Base-by-base conservation (phyloP, 2,888 invertebrate genomes). In the Heliconius charithonia region DNA sequence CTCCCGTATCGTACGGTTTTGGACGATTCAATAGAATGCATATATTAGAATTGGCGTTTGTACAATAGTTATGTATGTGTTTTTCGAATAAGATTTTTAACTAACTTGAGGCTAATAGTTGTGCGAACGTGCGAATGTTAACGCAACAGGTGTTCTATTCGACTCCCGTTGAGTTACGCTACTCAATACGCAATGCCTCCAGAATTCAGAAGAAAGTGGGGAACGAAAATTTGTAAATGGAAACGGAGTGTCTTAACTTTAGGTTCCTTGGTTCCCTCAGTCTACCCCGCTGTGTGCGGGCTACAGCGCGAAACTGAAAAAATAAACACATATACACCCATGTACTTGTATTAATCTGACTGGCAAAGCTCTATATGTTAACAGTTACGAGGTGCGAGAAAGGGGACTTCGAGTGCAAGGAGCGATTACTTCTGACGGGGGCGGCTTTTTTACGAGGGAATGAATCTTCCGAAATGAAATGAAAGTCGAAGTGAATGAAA, bases 381-480 rank as follows among this genome's bases (percentile, higher is more conserved):
- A 76, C 63, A 45, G 45, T 79, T 79, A 79, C 69, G 76, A 79
- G 59, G 76, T 79, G 79, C 45, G 79, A 79, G 63, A 69, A 79
- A 65, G 63, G 67, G 73, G n/a, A 56, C 51, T 65, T 70, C 73
- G 62, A 79, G 69, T 79, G 76, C 67, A 45, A 70, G 75, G 41
- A 76, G 63, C 72, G 76, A 73, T 76, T 76, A 76, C 69, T 74
- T 74, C 74, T 78, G 76, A 45, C 72, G 72, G 73, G 67, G 72
- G 76, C 76, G 76, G 79, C 25, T 69, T 79, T 76, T 79, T 79
- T 79, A 79, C 73, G 79, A 79, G 19, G 69, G n/a, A 79, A 79
- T 79, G 76, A 79, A 79, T 79, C 76, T 79, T 73, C 29, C 69
- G 29, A 73, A 73, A 73, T 63, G 67, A 77, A 81, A 79, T 76